These are phyloP conservation scores for Bombus superbus DNA, from an alignment of 1,140 invertebrate species.

Conservation along the genomic window DNA sequence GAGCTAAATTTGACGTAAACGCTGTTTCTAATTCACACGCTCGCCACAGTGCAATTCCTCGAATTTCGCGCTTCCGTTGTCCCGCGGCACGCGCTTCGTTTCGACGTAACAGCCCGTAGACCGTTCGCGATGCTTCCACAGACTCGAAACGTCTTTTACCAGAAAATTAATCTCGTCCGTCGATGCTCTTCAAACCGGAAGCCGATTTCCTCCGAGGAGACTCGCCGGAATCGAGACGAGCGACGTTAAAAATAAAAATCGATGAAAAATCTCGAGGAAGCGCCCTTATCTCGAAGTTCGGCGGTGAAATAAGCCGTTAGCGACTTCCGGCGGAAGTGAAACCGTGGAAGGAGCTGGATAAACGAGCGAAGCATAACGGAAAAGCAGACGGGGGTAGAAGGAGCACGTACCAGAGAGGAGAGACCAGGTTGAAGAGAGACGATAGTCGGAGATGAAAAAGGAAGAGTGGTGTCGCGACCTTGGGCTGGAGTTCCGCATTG, in stretches of 20 bases:
- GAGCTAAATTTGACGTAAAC: too few relatives aligned
- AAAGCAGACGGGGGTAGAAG: neutral
- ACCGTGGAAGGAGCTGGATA: slow-evolving; percentile 48
- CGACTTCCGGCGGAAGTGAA: slow-evolving; percentile 59
- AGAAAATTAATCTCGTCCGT: too few relatives aligned
- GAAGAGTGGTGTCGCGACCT: slow-evolving; percentile 3
- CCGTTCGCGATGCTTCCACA: too few relatives aligned
- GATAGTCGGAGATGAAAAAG: neutral
- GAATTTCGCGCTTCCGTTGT: too few relatives aligned
- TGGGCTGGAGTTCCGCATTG: slow-evolving; percentile 66
- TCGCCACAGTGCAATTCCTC: too few relatives aligned
- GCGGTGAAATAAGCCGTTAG: slow-evolving; percentile 19
- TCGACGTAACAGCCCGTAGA: too few relatives aligned
- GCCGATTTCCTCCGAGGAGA: neutral
- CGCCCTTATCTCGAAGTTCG: neutral
- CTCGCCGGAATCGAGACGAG: neutral
- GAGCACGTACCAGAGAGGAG: neutral
- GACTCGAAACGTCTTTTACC: too few relatives aligned
- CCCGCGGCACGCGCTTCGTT: too few relatives aligned
- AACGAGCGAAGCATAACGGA: slow-evolving; percentile 53
- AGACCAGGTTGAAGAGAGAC: neutral
- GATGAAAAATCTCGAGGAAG: neutral
- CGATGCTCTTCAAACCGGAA: neutral
- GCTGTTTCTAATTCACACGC: too few relatives aligned
- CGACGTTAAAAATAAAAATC: neutral